Percentiles rank a stretch among this genome's conserved stretches.
These are phyloP conservation scores for Pogona vitticeps DNA, from an alignment of 2,113 vertebrate genomes.

Conservation along the genomic window DNA sequence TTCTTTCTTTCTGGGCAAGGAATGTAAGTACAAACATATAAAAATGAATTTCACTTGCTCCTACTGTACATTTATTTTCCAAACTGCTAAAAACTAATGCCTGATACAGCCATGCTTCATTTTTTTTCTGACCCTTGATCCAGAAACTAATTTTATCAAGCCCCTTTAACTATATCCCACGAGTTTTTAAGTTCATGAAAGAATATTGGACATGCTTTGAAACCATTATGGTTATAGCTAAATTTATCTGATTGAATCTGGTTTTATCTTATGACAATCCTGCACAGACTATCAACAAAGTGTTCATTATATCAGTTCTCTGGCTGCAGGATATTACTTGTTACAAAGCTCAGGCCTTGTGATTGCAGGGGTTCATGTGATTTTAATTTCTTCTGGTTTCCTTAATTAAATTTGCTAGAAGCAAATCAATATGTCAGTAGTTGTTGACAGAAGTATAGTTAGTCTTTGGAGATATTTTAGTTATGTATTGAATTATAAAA, in stretches of 20 bases:
- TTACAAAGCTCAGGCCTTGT: slow-evolving; percentile 27
- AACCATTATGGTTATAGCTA: neutral
- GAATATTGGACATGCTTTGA: neutral
- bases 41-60: neutral
- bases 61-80: neutral
- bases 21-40: slow-evolving; percentile 79
- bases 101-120: neutral
- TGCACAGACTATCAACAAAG: slow-evolving; percentile 36
- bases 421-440: neutral
- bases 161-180: neutral
- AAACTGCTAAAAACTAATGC: slow-evolving; percentile 3
- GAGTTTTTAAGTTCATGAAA: neutral
- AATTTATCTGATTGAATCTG: neutral
- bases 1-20: slow-evolving; percentile 96
- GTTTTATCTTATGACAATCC: slow-evolving; percentile 15
- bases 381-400: slow-evolving; percentile 3
- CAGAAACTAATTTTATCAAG: neutral
- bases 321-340: slow-evolving; percentile 4
- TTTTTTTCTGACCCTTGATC: neutral
- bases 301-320: slow-evolving; percentile 13
- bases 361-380: slow-evolving; percentile 10
- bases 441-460: slow-evolving; percentile 15
- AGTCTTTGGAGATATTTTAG: neutral
- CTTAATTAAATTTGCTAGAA: neutral
- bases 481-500: neutral